Evolutionary conservation across 2,113 vertebrate species (phyloP), one percentile per base, ranked within the genome.

Genomic region (Onychorhynchus coronatus): DNA sequence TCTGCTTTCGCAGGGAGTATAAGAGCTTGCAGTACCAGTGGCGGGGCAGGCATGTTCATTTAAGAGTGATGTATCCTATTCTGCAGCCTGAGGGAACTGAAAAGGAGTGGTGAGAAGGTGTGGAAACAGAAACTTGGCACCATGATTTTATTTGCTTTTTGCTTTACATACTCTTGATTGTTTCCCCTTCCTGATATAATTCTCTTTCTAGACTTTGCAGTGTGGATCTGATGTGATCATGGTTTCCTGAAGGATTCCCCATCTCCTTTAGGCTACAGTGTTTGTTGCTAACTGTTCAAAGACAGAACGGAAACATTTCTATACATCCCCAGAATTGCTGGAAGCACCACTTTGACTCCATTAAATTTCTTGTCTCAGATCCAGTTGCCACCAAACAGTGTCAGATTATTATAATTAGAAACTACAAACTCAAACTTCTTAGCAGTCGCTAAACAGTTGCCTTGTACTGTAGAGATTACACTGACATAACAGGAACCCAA

Each of bases 241-340:
- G 59, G 19, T 81, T 95, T 94, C 55, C 30, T 90, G 85, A 88
- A 73, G 78, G 85, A 91, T 91, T 95, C 78, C 74, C 84, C 59
- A 25, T 91, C 58, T 77, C n/a, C 53, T 89, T 90, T 47, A 84
- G 78, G 58, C 55, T 39, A 52, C 17, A 28, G 19, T 44, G 17
- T 55, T 78, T 83, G 72, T 71, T 88, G 62, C 15, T 94, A 8
- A 12, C 12, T 63, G 35, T 90, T 84, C 68, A 74, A 67, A 80
- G 62, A 67, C 63, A 86, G 85, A 91, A 77, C 25, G 56, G 65
- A 80, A 84, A 70, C 0, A 12, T 24, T 80, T 85, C 47, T 74
- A 1, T 66, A 46, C 41, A 31, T 90, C 67, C 63, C 83, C 71
- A 83, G 14, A 88, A 70, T 65, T 82, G 84, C 56, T 91, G 66